Evolutionary conservation across 2,888 invertebrate species (phyloP).

Genomic region (Pimpla rufipes): DNA sequence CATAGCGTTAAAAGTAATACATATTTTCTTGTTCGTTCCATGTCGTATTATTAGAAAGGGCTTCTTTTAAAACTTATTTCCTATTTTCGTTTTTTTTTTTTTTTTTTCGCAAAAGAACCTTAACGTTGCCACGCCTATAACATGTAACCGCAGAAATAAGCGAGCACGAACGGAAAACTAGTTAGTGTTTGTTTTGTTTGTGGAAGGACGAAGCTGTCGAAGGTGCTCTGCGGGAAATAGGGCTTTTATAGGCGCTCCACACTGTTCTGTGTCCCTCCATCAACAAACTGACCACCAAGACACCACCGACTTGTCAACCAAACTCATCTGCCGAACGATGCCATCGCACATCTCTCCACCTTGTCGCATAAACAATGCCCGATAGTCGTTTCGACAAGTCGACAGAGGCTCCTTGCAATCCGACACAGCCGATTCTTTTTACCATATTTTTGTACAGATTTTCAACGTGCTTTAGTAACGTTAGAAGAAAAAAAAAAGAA

Average conservation of each 20-base stretch:
- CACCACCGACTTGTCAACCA: conserved; percentile 77
- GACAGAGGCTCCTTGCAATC: conserved; percentile 55
- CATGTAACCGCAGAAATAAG: conserved; percentile 15
- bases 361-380: conserved; percentile 52
- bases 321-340: conserved; percentile 78
- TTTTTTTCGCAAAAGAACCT: background rate
- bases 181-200: conserved; percentile 84
- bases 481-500: conserved; percentile 60
- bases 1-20: conserved; percentile 21
- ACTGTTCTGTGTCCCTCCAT: conserved; percentile 76
- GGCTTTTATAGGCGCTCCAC: conserved; percentile 90
- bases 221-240: conserved; percentile 97
- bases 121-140: conserved; percentile 31
- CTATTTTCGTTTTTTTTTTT: conserved; percentile 23
- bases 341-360: conserved; percentile 76
- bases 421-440: conserved; percentile 48
- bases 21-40: conserved; percentile 16
- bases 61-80: no score
- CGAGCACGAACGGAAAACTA: conserved; percentile 77
- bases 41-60: conserved; percentile 32
- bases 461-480: conserved; percentile 60
- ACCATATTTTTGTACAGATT: conserved; percentile 75
- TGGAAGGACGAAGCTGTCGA: conserved; percentile 97
- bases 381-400: conserved; percentile 54
- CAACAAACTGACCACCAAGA: conserved; percentile 75